phyloP scores from a whole-genome alignment of 1,140 invertebrate genomes.

The Megalopta genalis region DNA sequence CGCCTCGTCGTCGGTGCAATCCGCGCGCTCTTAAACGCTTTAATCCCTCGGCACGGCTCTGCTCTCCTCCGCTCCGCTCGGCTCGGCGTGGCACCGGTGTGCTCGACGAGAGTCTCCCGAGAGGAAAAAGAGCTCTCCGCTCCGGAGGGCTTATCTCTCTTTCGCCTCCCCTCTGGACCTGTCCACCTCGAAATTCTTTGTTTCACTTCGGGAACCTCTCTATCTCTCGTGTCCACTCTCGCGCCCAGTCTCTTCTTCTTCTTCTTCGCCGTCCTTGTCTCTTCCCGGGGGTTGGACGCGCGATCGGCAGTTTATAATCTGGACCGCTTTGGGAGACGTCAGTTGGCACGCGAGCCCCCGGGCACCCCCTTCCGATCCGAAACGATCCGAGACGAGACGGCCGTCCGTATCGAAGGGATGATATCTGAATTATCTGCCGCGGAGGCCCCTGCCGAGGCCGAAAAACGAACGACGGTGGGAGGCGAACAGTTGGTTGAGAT shows the following conservation, averaged over 20 bases:
- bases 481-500: slow-evolving; percentile 67
- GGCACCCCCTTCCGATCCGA: slow-evolving; percentile 40
- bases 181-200: slow-evolving; percentile 3
- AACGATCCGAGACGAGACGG: slow-evolving; percentile 26
- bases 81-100: slow-evolving; percentile 26
- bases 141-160: not conserved
- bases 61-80: not conserved
- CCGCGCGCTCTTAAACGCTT: slow-evolving; percentile 59
- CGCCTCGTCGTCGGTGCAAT: slow-evolving; percentile 58
- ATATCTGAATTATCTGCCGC: slow-evolving; percentile 70
- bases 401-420: slow-evolving; percentile 59
- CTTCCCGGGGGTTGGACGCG: slow-evolving; percentile 12
- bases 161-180: too few species aligned
- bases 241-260: not conserved
- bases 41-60: slow-evolving; percentile 53
- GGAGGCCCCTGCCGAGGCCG: slow-evolving; percentile 46
- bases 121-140: slow-evolving; percentile 31
- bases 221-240: not conserved
- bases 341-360: slow-evolving; percentile 70
- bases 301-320: slow-evolving; percentile 65
- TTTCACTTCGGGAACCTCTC: slow-evolving; percentile 12
- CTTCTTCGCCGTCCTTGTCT: not conserved
- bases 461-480: slow-evolving; percentile 6
- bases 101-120: not conserved
- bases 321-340: slow-evolving; percentile 63